These are phyloP conservation scores for rabbit (Oryctolagus cuniculus) DNA, from an alignment of 2,113 vertebrate species.

Conservation along the genomic window DNA sequence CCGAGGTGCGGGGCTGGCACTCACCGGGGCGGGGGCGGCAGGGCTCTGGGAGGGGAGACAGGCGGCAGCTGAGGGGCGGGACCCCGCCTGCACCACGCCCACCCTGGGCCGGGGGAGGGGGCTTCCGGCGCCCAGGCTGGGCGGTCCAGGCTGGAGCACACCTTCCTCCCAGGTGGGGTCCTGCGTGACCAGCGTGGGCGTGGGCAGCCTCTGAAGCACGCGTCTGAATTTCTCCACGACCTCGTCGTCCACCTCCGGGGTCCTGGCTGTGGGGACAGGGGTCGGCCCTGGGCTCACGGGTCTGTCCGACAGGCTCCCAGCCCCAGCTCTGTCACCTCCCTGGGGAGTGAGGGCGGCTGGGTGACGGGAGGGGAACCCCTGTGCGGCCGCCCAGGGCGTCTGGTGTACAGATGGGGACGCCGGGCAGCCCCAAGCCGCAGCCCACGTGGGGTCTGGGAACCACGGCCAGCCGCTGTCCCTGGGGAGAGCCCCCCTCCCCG, in stretches of 20 bases:
- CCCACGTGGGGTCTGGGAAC: no score
- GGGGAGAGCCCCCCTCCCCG: not conserved
- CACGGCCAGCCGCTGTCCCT: no score
- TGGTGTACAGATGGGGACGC: no score
- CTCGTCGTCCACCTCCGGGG: not conserved
- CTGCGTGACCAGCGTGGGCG: not conserved
- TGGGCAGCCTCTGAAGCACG: not conserved
- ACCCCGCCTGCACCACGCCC: not conserved
- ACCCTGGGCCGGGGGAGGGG: not conserved
- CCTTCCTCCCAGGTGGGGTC: not conserved
- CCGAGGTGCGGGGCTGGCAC: not conserved
- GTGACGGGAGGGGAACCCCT: no score
- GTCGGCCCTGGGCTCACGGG: not conserved
- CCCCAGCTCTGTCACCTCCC: no score
- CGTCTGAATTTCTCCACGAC: not conserved
- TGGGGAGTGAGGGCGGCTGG: no score
- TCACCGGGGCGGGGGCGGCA: not conserved
- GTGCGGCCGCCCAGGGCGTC: no score
- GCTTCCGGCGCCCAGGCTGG: not conserved
- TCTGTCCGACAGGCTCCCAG: no score
- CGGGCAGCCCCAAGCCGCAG: no score
- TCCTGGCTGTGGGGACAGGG: not conserved
- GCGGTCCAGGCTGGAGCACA: rapidly evolving
- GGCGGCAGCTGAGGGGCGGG: not conserved
- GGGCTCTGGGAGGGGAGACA: not conserved